Base-by-base conservation (phyloP, 92 coral and sea anemone species). In the Zoanthus solanderi region DNA sequence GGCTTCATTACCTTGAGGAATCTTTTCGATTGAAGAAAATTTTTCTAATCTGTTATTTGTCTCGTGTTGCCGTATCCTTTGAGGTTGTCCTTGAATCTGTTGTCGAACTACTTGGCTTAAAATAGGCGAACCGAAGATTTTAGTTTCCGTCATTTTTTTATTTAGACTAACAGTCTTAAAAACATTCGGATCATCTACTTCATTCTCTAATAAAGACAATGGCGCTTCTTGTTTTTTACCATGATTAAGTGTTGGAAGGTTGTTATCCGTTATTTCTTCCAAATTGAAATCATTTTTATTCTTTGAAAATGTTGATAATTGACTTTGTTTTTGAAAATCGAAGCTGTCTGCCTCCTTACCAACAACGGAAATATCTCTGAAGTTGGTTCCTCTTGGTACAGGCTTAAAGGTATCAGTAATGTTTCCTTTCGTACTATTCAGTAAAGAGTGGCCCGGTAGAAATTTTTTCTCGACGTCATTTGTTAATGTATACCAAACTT, bases 211-310 rank as follows among this genome's bases (percentile, higher is more conserved):
- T 46, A 57, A 37, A 29, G 76, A 81, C 18, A 81, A 47, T 23
- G 47, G 53, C 46, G 85, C 85, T 47, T 81, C 85, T 47, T 81
- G 85, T 66, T 81, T 81, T 31, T 81, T 81, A n/a, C 74, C 74
- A 81, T 81, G 85, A 66, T 81, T 81, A 81, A 81, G 85, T 28
- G 85, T 66, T 47, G 85, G 85, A 11, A 81, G 67, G 46, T 81
- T 75, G 18, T 67, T 65, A 37, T 81, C 85, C 28, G 45, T 37
- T 66, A 66, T 6, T 37, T 66, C 66, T 71, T 73, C 75, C 28
- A 71, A 81, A 81, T 45, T 71, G 23, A 81, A 81, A 66, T 66
- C 85, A 18, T 66, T 18, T 4, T 81, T 81, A 30, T 81, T 60
- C 46, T 45, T 23, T 65, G 15, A 28, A 30, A 81, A 67, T 29